Evolutionary conservation across 2,113 vertebrate genomes (phyloP), one percentile per base, ranked within the genome.

Genomic region (Ochotona princeps): DNA sequence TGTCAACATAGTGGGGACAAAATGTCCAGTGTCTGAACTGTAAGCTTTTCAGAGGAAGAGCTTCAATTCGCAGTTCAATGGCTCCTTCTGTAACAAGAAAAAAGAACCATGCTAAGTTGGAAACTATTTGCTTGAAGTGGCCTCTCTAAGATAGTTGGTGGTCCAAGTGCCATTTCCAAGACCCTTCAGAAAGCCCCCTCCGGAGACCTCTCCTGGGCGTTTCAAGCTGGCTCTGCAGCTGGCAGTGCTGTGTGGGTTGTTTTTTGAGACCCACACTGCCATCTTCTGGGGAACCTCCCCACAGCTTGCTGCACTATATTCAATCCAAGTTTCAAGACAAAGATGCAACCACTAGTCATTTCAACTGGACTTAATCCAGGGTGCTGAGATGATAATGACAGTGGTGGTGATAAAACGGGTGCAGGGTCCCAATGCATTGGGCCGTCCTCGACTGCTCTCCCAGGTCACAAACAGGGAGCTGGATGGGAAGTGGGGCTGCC

Each of bases 221-320:
- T 44, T 44, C 38, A 44, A 44, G 9, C 23, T 35, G 61, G 3
- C 14, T 54, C 17, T 76, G 15, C 28, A 61, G 28, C 65, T 9
- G 4, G 23, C 0, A 4, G 23, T 18, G 8, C 4, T 4, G 12
- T 7, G 35, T 6, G 51, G 38, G 9, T 30, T 2, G 4, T 18
- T 35, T 32, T 25, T 70, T 96, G n/a, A 82, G 89, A 94, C 21
- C 76, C 95, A 94, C 90, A 94, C 91, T 96, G 97, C 96, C 97
- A 96, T 88, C 96, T 97, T 54, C 94, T 97, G 96, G 95, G 38
- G 60, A 4, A 82, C 49, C 65, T 73, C 44, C 12, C 7, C 14
- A 60, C 0, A 63, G 38, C 51, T 65, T 7, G 32, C 8, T 21
- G 30, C 7, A 72, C n/a, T 25, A 26, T 65, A 17, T 66, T 90